Conservation (phyloP, 2,888 invertebrate genomes). For the Temnothorax unifasciatus region DNA sequence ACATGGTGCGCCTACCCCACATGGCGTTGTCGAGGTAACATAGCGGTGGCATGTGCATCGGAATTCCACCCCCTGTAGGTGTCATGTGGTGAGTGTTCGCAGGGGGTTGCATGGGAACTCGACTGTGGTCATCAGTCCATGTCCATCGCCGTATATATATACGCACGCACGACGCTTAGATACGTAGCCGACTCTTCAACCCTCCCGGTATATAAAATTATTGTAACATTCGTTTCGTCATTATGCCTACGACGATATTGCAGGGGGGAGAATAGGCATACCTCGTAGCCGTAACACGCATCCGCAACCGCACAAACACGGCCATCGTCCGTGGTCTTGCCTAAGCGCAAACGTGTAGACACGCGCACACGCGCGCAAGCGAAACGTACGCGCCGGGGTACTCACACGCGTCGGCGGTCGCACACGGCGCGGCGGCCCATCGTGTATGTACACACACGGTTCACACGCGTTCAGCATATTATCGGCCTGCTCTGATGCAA, state of each 20-base stretch:
- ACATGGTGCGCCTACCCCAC: constrained; percentile 76
- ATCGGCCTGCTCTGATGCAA: constrained; percentile 83
- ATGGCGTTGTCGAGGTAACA: constrained; percentile 75
- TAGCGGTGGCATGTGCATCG: constrained; percentile 82
- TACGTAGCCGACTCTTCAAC: constrained; percentile 50
- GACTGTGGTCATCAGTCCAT: constrained; percentile 83
- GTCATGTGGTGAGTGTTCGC: constrained; percentile 84
- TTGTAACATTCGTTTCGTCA: constrained; percentile 75
- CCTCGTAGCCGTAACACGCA: constrained; percentile 60
- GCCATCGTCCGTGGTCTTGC: constrained; percentile 51
- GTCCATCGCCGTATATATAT: constrained; percentile 67
- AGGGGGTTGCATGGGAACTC: constrained; percentile 85
- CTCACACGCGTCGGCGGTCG: constrained; percentile 54
- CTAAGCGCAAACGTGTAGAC: constrained; percentile 63
- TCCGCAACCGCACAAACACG: constrained; percentile 56
- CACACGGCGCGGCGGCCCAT: constrained; percentile 38
- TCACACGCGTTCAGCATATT: constrained; percentile 80
- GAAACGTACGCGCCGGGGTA: constrained; percentile 62
- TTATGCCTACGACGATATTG: constrained; percentile 49
- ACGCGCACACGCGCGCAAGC: constrained; percentile 42
- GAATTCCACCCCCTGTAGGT: constrained; percentile 79
- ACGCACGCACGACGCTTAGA: constrained; percentile 50
- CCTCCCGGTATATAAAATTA: constrained; percentile 74
- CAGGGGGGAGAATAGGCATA: constrained; percentile 6
- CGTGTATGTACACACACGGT: constrained; percentile 64